Conservation (phyloP, 2,797 vertebrate genomes). For the Antennarius maculatus region DNA sequence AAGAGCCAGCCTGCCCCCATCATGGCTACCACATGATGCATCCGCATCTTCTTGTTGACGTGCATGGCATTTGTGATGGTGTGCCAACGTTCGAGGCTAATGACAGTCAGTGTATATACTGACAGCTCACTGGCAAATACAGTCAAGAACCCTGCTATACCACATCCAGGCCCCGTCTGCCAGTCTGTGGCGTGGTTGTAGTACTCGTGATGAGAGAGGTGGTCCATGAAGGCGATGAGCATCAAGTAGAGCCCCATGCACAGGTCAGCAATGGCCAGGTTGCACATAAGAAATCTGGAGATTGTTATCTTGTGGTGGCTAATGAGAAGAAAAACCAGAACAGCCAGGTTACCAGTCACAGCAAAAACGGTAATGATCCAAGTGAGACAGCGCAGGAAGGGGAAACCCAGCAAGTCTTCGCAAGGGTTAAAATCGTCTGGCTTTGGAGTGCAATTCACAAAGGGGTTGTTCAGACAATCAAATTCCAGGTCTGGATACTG, state of each 20-base stretch:
- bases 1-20: slow-evolving; percentile 90
- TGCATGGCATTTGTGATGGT: slow-evolving; percentile 93
- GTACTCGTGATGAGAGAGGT: slow-evolving; percentile 86
- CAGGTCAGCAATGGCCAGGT: slow-evolving; percentile 91
- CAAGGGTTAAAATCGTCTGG: slow-evolving; percentile 92
- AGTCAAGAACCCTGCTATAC: slow-evolving; percentile 87
- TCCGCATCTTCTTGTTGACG: slow-evolving; percentile 84
- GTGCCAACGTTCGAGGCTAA: slow-evolving; percentile 92
- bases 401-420: slow-evolving; percentile 89
- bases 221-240: slow-evolving; percentile 89
- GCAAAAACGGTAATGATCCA: slow-evolving; percentile 89
- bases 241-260: slow-evolving; percentile 94
- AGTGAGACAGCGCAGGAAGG: slow-evolving; percentile 86
- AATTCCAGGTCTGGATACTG: slow-evolving; percentile 79
- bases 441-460: slow-evolving; percentile 85
- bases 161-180: slow-evolving; percentile 90
- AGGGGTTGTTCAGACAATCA: slow-evolving; percentile 78
- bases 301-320: slow-evolving; percentile 89
- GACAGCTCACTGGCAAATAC: slow-evolving; percentile 93
- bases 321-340: slow-evolving; percentile 84
- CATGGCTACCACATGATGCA: slow-evolving; percentile 84
- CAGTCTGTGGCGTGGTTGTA: slow-evolving; percentile 92
- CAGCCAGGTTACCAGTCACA: slow-evolving; percentile 85
- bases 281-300: slow-evolving; percentile 93
- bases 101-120: slow-evolving; percentile 88